phyloP scores from a whole-genome alignment of 23 tunicate genomes.

The Trididemnum miniatum region DNA sequence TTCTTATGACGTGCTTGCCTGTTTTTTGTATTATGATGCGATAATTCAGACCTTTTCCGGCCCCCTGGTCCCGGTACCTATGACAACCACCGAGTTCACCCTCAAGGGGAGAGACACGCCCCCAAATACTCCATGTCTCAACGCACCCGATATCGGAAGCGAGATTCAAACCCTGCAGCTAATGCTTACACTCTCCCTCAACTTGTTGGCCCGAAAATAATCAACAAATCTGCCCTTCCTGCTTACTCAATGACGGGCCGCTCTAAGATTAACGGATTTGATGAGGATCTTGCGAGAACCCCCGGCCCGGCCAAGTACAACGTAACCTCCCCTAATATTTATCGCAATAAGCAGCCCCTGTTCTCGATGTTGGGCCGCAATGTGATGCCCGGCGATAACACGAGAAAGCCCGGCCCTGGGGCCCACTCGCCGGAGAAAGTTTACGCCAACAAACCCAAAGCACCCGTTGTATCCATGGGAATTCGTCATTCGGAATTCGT shows the following conservation, averaged over 20 bases:
- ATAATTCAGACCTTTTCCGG: constrained; percentile 54
- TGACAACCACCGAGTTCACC: constrained; percentile 80
- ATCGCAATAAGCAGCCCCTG: constrained; percentile 71
- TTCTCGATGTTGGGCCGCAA: constrained; percentile 93
- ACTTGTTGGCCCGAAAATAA: constrained; percentile 80
- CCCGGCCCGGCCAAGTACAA: constrained; percentile 94
- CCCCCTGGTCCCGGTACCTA: constrained; percentile 97
- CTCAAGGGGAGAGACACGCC: constrained; percentile 91
- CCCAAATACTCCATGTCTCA: constrained; percentile 85
- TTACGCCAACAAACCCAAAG: constrained; percentile 64
- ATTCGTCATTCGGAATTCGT: constrained; percentile 91
- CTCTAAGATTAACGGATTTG: constrained; percentile 70
- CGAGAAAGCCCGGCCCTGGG: constrained; percentile 91
- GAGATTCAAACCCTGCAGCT: constrained; percentile 88
- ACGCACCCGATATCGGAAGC: constrained; percentile 78
- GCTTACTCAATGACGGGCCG: constrained; percentile 89
- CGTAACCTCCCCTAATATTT: constrained; percentile 49
- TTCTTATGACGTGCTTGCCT: background rate
- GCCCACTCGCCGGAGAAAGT: constrained; percentile 96
- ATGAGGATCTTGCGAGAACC: constrained; percentile 83
- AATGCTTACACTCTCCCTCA: constrained; percentile 86
- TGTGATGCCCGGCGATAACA: constrained; percentile 90
- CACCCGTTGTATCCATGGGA: constrained; percentile 85
- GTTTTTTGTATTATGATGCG: background rate
- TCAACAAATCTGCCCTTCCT: constrained; percentile 70